Evolutionary conservation across 2,113 vertebrate species (phyloP).

Genomic region (Rhea americana): DNA sequence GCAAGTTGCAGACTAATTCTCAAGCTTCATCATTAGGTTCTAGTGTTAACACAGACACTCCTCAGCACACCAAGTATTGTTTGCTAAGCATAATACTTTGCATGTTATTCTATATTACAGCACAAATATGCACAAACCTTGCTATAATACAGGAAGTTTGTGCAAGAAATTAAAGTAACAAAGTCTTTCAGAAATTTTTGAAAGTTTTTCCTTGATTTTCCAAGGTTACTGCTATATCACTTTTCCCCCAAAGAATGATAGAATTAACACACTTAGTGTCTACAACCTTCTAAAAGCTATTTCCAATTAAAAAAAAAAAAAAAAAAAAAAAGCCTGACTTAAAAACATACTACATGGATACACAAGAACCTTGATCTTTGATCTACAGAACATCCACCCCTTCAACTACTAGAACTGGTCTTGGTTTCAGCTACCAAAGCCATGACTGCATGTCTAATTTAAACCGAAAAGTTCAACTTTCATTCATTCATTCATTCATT

Average conservation of each 20-base stretch:
- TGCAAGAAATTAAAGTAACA: not conserved
- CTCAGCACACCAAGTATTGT: not conserved
- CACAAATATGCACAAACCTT: not conserved
- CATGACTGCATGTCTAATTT: not conserved
- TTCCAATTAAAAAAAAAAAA: not conserved
- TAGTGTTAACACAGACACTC: not conserved
- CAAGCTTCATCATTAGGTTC: not conserved
- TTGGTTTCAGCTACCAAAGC: not conserved
- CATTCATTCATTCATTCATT: not conserved
- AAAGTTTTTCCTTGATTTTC: not conserved
- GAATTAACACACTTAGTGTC: not conserved
- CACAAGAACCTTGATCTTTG: not conserved
- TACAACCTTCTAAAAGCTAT: not conserved
- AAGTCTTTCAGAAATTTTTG: not conserved
- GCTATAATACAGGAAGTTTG: not conserved
- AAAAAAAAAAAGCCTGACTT: not conserved
- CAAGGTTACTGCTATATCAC: no score
- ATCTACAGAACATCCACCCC: not conserved
- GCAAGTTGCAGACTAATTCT: not conserved
- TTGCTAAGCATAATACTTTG: not conserved
- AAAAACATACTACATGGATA: not conserved
- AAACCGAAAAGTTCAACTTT: not conserved
- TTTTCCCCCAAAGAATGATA: not conserved
- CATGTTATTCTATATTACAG: not conserved
- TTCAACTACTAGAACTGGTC: not conserved